A percentile compares a stretch with the other conserved stretches of the same genome.
Conservation (phyloP, 2,888 invertebrate genomes). For the Atrina japonica region DNA sequence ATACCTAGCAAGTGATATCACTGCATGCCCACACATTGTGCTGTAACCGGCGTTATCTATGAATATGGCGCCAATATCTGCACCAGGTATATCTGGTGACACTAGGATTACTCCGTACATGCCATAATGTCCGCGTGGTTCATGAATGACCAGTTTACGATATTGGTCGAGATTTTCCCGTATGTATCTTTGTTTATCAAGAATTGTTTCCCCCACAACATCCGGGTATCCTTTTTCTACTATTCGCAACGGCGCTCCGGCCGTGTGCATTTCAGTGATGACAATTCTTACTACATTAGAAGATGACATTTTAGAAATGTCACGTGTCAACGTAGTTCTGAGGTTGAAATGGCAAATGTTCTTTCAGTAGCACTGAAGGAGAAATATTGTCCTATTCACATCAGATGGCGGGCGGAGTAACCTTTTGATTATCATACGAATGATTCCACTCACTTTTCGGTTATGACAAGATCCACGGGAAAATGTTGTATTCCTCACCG, state of each 20-base stretch:
- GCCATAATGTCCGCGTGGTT: slow-evolving; percentile 80
- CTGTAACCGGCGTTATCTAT: slow-evolving; percentile 79
- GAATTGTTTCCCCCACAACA: slow-evolving; percentile 68
- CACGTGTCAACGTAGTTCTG: no score
- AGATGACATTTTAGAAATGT: slow-evolving; percentile 10
- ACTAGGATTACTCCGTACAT: slow-evolving; percentile 79
- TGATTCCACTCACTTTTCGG: no score
- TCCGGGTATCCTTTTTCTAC: slow-evolving; percentile 76
- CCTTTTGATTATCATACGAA: no score
- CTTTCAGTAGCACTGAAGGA: no score
- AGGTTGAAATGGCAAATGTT: no score
- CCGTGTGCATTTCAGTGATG: slow-evolving; percentile 80
- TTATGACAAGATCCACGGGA: no score
- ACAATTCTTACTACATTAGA: not conserved
- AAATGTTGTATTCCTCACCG: no score
- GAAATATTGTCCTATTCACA: no score
- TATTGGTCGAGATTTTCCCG: slow-evolving; percentile 66
- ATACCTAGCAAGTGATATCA: slow-evolving; percentile 78
- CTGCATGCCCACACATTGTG: slow-evolving; percentile 80
- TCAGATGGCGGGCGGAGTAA: no score
- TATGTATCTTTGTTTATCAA: slow-evolving; percentile 73
- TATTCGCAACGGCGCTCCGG: slow-evolving; percentile 79
- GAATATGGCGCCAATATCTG: slow-evolving; percentile 77
- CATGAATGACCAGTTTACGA: slow-evolving; percentile 75
- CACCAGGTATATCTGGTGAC: slow-evolving; percentile 66